Conservation (phyloP, 1,140 invertebrate genomes). For the Tetranychus cinnabarinus region DNA sequence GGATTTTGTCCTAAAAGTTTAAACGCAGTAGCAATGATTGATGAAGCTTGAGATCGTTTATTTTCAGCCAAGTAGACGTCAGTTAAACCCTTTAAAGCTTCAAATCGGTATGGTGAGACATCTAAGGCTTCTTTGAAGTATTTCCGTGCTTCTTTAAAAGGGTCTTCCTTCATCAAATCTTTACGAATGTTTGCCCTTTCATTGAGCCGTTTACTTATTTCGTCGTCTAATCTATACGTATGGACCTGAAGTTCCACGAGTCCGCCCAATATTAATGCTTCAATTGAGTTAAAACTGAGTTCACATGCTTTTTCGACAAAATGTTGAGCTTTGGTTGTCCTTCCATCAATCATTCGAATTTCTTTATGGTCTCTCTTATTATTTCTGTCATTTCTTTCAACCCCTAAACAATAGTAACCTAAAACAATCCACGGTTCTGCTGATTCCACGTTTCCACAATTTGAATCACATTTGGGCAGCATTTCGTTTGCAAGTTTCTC, state of each 20-base stretch:
- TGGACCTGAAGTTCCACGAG: conserved; percentile 43
- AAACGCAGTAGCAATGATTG: conserved; percentile 37
- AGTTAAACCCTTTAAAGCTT: conserved; percentile 41
- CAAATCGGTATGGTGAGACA: conserved; percentile 30
- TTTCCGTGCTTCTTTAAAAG: neutral
- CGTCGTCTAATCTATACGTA: conserved; percentile 31
- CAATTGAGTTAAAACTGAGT: conserved; percentile 20
- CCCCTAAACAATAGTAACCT: conserved; percentile 16
- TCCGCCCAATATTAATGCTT: conserved; percentile 42
- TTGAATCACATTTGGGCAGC: conserved; percentile 11
- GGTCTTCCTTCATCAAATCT: neutral
- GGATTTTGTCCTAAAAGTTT: conserved; percentile 42
- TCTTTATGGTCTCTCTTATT: conserved; percentile 12
- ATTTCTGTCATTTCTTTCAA: neutral
- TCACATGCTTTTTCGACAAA: conserved; percentile 23
- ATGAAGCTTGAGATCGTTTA: conserved; percentile 38
- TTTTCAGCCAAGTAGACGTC: conserved; percentile 41
- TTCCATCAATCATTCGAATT: conserved; percentile 8
- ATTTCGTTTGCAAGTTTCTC: conserved; percentile 18
- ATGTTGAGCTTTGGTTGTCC: conserved; percentile 19
- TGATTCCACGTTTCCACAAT: neutral
- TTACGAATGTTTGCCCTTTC: neutral
- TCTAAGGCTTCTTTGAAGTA: conserved; percentile 38
- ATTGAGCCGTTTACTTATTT: neutral
- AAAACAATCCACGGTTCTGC: conserved; percentile 24